A percentile compares a stretch with the other conserved stretches of the same genome.
Evolutionary conservation across 1,140 invertebrate species (phyloP).

Genomic region (Patella vulgata): DNA sequence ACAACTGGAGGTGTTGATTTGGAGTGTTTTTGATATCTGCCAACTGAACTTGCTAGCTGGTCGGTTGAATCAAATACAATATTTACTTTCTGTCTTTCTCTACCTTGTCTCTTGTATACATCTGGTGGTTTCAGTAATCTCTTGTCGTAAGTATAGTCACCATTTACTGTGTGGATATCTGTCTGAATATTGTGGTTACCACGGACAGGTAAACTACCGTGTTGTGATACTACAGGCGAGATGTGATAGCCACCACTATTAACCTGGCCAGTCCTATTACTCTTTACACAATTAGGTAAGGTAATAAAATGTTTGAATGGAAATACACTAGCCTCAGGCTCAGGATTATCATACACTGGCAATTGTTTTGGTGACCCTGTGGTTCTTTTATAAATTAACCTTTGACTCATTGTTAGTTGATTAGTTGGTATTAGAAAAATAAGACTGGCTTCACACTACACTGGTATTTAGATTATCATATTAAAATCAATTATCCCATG

Average conservation of each 20-base stretch:
- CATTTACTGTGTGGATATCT: too few species aligned
- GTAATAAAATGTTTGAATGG: conserved; percentile 46
- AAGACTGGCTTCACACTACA: too few species aligned
- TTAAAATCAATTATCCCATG: too few species aligned
- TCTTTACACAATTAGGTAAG: conserved; percentile 38
- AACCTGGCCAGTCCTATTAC: conserved; percentile 18
- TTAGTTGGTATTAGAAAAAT: too few species aligned
- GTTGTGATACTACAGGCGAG: conserved; percentile 3
- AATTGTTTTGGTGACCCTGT: conserved; percentile 3
- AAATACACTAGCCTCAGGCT: conserved; percentile 19
- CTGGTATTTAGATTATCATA: too few species aligned
- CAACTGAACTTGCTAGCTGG: conserved; percentile 3
- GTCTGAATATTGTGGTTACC: conserved; percentile 29
- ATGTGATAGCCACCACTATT: conserved; percentile 21
- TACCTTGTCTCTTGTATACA: too few species aligned
- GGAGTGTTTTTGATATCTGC: conserved; percentile 28
- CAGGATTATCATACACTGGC: too few species aligned
- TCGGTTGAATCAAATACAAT: conserved; percentile 3
- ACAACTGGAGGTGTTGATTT: conserved; percentile 34
- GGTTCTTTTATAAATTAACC: conserved; percentile 30
- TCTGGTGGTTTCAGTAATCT: not conserved
- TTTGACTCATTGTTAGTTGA: conserved; percentile 28
- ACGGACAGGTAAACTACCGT: conserved; percentile 30
- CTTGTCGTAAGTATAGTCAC: too few species aligned
- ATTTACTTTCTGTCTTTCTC: too few species aligned